Evolutionary conservation across 2,888 invertebrate genomes (phyloP).

Genomic region (Brachycybe producta): DNA sequence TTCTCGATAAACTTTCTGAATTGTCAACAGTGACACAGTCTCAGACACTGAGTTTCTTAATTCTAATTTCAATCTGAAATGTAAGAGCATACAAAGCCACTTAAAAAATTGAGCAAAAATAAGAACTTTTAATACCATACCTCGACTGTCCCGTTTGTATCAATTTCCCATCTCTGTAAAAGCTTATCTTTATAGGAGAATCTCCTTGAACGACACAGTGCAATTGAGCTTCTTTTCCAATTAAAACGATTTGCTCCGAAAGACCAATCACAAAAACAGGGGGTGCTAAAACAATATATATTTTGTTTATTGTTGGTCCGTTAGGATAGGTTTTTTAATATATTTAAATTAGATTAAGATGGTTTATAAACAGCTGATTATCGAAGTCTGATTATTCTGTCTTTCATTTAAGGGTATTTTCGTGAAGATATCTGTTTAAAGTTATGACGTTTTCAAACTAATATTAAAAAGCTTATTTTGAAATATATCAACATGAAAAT

Average conservation of each 20-base stretch:
- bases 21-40: constrained; percentile 4
- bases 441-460: too few relatives aligned
- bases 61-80: constrained; percentile 1
- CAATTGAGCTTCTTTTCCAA: constrained; percentile 29
- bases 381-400: too few relatives aligned
- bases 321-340: constrained; percentile 21
- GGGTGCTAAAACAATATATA: constrained; percentile 10
- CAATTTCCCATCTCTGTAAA: constrained; percentile 27
- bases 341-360: too few relatives aligned
- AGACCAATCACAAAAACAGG: constrained; percentile 1
- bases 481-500: too few relatives aligned
- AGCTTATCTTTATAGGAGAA: constrained; percentile 31
- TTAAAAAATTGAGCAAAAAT: too few relatives aligned
- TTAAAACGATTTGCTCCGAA: constrained; percentile 24
- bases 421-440: too few relatives aligned
- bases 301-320: not conserved
- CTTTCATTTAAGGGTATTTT: too few relatives aligned
- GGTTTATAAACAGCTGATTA: too few relatives aligned
- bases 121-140: not conserved
- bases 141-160: not conserved
- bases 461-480: too few relatives aligned
- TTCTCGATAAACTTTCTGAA: constrained; percentile 15
- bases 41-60: not conserved
- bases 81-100: too few relatives aligned
- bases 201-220: constrained; percentile 34